Conservation (phyloP, 2,113 vertebrate genomes). For the Prinia subflava region DNA sequence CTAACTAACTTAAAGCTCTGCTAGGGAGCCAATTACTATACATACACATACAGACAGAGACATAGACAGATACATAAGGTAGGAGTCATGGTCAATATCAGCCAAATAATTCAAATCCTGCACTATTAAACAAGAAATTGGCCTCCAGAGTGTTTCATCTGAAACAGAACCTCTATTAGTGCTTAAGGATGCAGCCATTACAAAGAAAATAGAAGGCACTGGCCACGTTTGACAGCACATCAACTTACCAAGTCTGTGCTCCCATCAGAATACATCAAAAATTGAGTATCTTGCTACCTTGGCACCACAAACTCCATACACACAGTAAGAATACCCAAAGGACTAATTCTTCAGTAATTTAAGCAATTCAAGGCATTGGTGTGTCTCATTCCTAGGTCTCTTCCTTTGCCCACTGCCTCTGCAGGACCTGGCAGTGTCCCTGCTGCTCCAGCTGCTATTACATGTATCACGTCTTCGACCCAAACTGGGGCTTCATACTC, state of each 20-base stretch:
- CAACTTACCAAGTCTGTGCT: not conserved
- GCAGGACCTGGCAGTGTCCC: not conserved
- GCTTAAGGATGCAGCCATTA: not conserved
- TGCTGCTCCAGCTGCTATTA: not conserved
- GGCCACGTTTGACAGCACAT: not conserved
- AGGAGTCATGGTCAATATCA: not conserved
- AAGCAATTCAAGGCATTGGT: not conserved
- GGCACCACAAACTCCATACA: not conserved
- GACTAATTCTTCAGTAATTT: not conserved
- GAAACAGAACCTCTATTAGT: not conserved
- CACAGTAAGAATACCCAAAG: not conserved
- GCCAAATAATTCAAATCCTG: not conserved
- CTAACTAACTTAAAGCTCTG: not conserved
- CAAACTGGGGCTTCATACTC: not conserved
- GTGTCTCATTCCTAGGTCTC: not conserved
- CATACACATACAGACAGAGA: not conserved
- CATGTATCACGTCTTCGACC: not conserved
- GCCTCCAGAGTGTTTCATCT: not conserved
- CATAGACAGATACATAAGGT: not conserved
- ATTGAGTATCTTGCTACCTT: not conserved
- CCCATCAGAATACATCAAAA: not conserved
- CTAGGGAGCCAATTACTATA: not conserved
- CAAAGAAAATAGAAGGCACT: not conserved
- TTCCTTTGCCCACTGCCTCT: not conserved
- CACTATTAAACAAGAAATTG: not conserved